Conservation (phyloP, 2,888 invertebrate genomes). For the Stegophylla sp. region DNA sequence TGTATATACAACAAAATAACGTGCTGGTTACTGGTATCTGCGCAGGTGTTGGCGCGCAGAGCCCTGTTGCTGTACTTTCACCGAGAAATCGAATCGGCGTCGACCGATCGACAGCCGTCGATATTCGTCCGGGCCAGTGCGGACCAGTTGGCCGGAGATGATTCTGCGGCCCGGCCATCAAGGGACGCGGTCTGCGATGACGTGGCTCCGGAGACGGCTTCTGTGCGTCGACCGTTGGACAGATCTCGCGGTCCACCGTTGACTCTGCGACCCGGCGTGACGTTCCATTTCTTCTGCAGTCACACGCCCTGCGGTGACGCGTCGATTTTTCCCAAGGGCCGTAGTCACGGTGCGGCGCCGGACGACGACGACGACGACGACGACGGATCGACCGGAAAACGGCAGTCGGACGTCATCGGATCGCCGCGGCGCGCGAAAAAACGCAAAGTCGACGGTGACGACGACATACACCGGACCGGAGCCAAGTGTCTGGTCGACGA, state of each 20-base stretch:
- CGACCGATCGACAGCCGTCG: slow-evolving; percentile 62
- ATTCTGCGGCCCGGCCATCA: slow-evolving; percentile 38
- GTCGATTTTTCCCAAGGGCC: slow-evolving; percentile 74
- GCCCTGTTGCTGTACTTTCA: slow-evolving; percentile 81
- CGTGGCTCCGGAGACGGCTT: too few species aligned
- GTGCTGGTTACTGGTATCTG: too few species aligned
- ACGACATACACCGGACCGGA: slow-evolving; percentile 78
- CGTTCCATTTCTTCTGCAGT: slow-evolving; percentile 85
- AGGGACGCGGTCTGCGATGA: too few species aligned
- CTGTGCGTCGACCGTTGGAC: background rate
- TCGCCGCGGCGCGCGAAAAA: background rate
- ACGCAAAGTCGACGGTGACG: slow-evolving; percentile 11
- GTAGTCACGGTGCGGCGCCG: background rate
- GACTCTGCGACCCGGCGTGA: slow-evolving; percentile 68
- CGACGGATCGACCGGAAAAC: background rate
- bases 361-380: background rate
- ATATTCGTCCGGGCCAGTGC: slow-evolving; percentile 22
- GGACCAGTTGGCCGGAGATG: too few species aligned
- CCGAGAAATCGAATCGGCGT: slow-evolving; percentile 68
- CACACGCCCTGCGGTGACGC: slow-evolving; percentile 94
- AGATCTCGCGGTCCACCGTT: too few species aligned
- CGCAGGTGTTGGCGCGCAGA: slow-evolving; percentile 75
- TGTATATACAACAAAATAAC: too few species aligned
- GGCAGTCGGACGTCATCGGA: too few species aligned
- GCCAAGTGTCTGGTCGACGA: slow-evolving; percentile 78